Evolutionary conservation across 2,113 vertebrate species (phyloP).

Genomic region (Corvus moneduloides): DNA sequence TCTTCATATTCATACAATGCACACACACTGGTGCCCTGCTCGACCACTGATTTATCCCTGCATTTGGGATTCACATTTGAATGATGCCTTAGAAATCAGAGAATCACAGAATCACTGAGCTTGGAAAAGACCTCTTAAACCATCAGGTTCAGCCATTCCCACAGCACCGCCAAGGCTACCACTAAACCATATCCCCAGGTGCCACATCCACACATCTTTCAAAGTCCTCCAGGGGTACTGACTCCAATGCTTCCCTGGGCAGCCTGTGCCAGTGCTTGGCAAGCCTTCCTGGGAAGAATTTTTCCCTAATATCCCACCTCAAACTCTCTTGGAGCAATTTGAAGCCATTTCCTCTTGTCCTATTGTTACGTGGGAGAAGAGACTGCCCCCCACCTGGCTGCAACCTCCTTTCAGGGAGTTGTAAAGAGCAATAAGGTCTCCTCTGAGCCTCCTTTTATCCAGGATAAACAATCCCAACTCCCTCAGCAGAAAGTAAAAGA

Average conservation of each 20-base stretch:
- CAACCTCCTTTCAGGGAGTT: not conserved
- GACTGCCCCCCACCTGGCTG: fast-evolving
- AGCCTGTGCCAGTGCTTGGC: not conserved
- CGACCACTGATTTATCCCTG: not conserved
- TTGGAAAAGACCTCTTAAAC: not conserved
- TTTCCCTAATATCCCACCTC: not conserved
- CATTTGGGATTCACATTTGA: not conserved
- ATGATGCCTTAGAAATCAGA: not conserved
- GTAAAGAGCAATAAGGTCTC: not conserved
- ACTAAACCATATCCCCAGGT: not conserved
- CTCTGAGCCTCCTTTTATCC: not conserved
- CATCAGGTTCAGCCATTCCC: not conserved
- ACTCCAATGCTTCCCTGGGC: not conserved
- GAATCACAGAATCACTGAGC: not conserved
- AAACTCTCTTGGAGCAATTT: not conserved
- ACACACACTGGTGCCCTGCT: not conserved
- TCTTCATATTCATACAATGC: fast-evolving
- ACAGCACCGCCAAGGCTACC: not conserved
- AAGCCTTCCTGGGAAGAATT: not conserved
- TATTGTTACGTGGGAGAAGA: not conserved
- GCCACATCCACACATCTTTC: not conserved
- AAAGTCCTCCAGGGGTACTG: too few species aligned
- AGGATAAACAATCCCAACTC: not conserved
- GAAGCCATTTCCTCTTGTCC: not conserved
- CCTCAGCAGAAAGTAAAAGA: not conserved